These are phyloP conservation scores for Porites lutea DNA, from an alignment of 64 coral and sea anemone species.

Conservation along the genomic window DNA sequence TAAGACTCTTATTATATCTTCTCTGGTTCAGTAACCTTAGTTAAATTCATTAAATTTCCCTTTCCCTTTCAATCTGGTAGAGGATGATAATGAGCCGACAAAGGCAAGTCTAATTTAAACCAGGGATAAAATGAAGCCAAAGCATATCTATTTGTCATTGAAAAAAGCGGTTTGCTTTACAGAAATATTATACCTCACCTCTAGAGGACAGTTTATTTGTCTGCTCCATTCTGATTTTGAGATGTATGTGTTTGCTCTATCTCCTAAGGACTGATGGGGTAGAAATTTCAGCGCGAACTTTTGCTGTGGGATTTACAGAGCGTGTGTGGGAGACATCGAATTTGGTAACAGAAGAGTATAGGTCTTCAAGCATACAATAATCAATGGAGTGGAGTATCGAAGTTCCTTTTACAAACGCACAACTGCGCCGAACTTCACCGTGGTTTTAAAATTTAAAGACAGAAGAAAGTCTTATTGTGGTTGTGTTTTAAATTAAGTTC, in stretches of 20 bases:
- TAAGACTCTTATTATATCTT: too few relatives aligned
- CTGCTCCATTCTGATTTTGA: too few relatives aligned
- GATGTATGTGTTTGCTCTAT: not conserved
- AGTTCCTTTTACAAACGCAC: slow-evolving; percentile 33
- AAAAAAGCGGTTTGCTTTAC: too few relatives aligned
- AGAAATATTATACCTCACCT: too few relatives aligned
- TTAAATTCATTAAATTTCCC: too few relatives aligned
- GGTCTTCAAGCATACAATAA: not conserved
- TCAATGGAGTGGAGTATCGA: slow-evolving; percentile 21
- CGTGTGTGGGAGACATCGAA: slow-evolving; percentile 10
- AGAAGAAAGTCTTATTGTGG: not conserved
- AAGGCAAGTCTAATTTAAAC: too few relatives aligned
- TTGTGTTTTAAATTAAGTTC: slow-evolving; percentile 24
- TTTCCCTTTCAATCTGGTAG: too few relatives aligned
- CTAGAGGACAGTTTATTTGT: too few relatives aligned
- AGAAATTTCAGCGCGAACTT: not conserved
- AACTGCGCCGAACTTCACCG: slow-evolving; percentile 31
- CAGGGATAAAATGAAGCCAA: too few relatives aligned
- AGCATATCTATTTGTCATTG: too few relatives aligned
- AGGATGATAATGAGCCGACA: too few relatives aligned
- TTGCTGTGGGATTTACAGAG: slow-evolving; percentile 19
- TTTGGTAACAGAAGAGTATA: not conserved
- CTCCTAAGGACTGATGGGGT: slow-evolving; percentile 13
- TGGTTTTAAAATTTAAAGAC: slow-evolving; percentile 20
- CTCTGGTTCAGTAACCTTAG: too few relatives aligned